phyloP scores from a whole-genome alignment of 2,113 vertebrate genomes.

The Rhabdomys dilectus region DNA sequence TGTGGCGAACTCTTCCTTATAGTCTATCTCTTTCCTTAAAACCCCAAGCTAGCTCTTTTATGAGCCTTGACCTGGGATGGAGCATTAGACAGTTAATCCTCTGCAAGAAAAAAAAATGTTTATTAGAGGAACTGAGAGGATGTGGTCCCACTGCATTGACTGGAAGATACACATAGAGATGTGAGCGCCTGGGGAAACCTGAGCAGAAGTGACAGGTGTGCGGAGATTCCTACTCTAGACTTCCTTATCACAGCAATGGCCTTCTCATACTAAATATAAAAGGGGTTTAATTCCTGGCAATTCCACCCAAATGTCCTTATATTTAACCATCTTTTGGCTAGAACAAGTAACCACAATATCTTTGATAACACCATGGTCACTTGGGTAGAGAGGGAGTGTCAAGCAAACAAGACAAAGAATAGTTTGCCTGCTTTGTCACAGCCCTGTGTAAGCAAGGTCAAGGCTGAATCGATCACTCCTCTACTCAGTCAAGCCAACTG shows the following conservation, averaged over 20 bases:
- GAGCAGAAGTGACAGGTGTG: neutral
- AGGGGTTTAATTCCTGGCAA: neutral
- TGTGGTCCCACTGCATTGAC: neutral
- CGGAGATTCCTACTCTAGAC: neutral
- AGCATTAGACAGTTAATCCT: conserved; percentile 35
- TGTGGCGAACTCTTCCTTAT: conserved; percentile 12
- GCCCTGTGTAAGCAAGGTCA: neutral
- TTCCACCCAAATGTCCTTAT: neutral
- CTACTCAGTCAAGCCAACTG: neutral
- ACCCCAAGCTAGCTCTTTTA: conserved; percentile 78
- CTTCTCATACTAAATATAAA: neutral
- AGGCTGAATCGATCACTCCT: neutral
- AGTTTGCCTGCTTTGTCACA: neutral
- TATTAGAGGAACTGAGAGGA: neutral
- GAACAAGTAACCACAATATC: neutral
- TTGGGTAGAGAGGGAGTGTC: neutral
- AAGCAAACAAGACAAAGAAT: neutral
- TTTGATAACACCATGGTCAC: neutral
- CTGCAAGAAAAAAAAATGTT: neutral
- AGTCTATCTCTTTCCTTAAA: conserved; percentile 67
- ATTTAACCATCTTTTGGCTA: neutral
- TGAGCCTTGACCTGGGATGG: conserved; percentile 25
- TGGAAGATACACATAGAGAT: no score
- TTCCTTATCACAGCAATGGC: neutral
- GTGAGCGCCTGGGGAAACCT: neutral